Base-by-base conservation (phyloP, 2,888 invertebrate genomes). In the Stramonita haemastoma region DNA sequence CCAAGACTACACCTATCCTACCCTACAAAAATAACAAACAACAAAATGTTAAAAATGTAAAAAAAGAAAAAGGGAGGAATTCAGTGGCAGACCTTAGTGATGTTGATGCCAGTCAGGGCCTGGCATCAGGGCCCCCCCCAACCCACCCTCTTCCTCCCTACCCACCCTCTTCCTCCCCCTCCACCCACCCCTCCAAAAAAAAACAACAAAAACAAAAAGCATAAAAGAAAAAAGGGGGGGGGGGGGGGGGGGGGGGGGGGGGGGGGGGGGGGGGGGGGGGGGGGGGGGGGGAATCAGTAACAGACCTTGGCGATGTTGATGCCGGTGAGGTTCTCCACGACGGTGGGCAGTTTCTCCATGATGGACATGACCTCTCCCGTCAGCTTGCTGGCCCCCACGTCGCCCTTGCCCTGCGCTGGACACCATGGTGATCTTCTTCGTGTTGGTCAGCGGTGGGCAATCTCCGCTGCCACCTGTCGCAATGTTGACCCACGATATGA, bases 361-460 rank as follows among this genome's bases (percentile, higher is more conserved):
- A 99, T 99, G 96, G 97, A 97, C 94, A 99, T 97, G 56, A 99
- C 98, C 96, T 99, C 99, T 73, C 98, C 98, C 5, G 99, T 98
- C 92, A 99, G 97, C 96, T 99, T 99, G 92, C 98, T 97, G 0
- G 99, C 99, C 60, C 99, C 99, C 60, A 99, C 97, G 87, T 99
- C 98, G 70, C 98, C 96, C 91, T 96, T 95, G 66, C 99, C 99
- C n/a, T n/a, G n/a, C n/a, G 94, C 98, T 98, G 0, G 99, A 98
- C 32, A 99, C 98, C 99, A 99, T 99, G 13, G 98, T 99, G 92
- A 99, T 98, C 96, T 99, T 99, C 96, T 98, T 98, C 15, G 98
- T 97, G 96, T 99, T 98, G 0, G 98, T 98, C 93, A 99, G 96
- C 15, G 99, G 99, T 99, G 99, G 73, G 99, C 98, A 85, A 99